phyloP scores from a whole-genome alignment of 2,888 invertebrate genomes.

The Lypha dubia region DNA sequence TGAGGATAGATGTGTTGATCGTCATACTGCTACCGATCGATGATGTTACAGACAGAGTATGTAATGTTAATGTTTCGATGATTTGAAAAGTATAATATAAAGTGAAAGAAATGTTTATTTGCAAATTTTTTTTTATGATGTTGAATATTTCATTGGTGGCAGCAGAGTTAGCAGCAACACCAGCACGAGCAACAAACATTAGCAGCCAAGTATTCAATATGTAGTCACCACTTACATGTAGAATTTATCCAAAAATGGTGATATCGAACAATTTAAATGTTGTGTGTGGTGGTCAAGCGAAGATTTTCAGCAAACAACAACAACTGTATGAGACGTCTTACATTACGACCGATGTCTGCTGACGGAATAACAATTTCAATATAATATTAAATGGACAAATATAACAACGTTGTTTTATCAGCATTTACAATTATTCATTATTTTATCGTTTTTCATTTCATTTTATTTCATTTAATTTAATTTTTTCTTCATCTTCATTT shows the following conservation, averaged over 20 bases:
- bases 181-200: constrained; percentile 26
- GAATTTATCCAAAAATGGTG: constrained; percentile 61
- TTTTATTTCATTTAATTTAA: background rate
- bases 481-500: constrained; percentile 19
- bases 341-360: constrained; percentile 4
- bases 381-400: constrained; percentile 47
- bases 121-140: constrained; percentile 38
- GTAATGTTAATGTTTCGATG: constrained; percentile 48
- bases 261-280: constrained; percentile 65
- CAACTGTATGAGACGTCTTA: background rate
- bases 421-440: constrained; percentile 59
- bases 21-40: background rate
- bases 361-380: constrained; percentile 59
- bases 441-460: constrained; percentile 23
- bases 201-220: constrained; percentile 17
- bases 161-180: background rate
- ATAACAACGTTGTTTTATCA: constrained; percentile 47
- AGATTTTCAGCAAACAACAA: constrained; percentile 12
- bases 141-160: constrained; percentile 6
- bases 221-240: background rate
- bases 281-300: constrained; percentile 1
- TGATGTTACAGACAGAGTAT: background rate
- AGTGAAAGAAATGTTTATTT: constrained; percentile 60
- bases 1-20: background rate
- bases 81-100: constrained; percentile 23